Evolutionary conservation across 2,797 vertebrate genomes (phyloP).

Genomic region (Brachyalestes nurse): DNA sequence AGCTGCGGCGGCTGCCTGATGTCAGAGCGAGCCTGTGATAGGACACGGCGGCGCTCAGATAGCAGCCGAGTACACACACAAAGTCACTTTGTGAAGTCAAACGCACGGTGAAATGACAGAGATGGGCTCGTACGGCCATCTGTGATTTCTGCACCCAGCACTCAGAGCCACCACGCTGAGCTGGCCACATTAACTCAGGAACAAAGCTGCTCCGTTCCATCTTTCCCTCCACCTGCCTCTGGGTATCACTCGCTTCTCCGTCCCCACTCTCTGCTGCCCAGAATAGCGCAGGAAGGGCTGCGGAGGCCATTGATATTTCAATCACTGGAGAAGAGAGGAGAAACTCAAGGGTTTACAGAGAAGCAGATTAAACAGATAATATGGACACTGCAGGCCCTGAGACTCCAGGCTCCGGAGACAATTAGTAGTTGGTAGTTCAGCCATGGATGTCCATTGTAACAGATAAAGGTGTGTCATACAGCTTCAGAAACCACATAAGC

Average conservation of each 20-base stretch:
- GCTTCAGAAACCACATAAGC: background rate
- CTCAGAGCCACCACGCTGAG: conserved; percentile 18
- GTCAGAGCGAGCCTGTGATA: conserved; percentile 49
- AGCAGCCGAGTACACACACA: conserved; percentile 46
- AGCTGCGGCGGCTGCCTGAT: conserved; percentile 46
- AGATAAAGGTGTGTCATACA: background rate
- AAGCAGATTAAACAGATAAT: conserved; percentile 56
- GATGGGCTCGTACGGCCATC: conserved; percentile 37
- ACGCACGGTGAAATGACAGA: conserved; percentile 39
- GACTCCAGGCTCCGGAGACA: background rate
- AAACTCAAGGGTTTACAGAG: conserved; percentile 67
- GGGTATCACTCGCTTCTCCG: conserved; percentile 35
- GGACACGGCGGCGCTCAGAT: conserved; percentile 49
- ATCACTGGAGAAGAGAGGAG: conserved; percentile 71
- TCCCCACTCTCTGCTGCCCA: conserved; percentile 63
- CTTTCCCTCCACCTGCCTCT: conserved; percentile 35
- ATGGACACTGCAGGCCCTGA: background rate
- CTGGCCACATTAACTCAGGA: conserved; percentile 36
- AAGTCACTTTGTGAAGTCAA: conserved; percentile 58
- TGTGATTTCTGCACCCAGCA: conserved; percentile 45
- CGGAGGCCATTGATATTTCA: conserved; percentile 54
- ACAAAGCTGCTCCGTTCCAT: conserved; percentile 51
- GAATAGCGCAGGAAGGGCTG: conserved; percentile 55
- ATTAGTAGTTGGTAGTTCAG: background rate
- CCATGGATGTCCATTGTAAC: background rate